Percentiles rank a stretch among this genome's conserved stretches.
phyloP scores from a whole-genome alignment of 1,140 invertebrate genomes.

The Neotoxoptera formosana region DNA sequence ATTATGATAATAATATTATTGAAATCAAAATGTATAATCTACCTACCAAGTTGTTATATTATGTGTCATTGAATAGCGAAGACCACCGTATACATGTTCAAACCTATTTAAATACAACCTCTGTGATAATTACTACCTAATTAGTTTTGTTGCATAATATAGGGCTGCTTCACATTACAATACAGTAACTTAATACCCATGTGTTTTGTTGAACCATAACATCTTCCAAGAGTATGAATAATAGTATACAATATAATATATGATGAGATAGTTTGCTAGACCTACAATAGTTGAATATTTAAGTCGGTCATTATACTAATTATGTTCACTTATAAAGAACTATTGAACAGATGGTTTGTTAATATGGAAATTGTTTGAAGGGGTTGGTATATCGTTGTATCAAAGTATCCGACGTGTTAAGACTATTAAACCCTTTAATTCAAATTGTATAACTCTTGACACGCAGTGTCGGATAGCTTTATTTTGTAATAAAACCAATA shows the following conservation, averaged over 20 bases:
- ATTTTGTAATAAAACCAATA: background rate
- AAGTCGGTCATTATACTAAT: background rate
- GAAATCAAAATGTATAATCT: background rate
- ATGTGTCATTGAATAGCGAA: background rate
- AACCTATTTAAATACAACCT: background rate
- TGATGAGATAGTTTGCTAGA: background rate
- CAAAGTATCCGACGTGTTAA: background rate
- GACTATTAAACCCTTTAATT: background rate
- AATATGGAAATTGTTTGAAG: background rate
- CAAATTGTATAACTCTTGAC: background rate
- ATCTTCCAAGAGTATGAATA: background rate
- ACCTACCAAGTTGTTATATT: background rate
- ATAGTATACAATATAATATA: background rate
- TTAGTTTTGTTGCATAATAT: background rate
- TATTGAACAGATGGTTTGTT: background rate
- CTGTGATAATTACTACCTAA: background rate
- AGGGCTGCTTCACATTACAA: background rate
- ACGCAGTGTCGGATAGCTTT: background rate
- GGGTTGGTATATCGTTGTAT: background rate
- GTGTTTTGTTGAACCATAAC: background rate
- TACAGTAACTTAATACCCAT: background rate
- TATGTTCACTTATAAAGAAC: background rate
- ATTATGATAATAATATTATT: background rate
- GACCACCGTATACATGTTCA: background rate
- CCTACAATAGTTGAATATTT: background rate